A percentile compares a stretch with the other conserved stretches of the same genome.
Conservation (phyloP, 2,113 vertebrate genomes). For the Indri indri region DNA sequence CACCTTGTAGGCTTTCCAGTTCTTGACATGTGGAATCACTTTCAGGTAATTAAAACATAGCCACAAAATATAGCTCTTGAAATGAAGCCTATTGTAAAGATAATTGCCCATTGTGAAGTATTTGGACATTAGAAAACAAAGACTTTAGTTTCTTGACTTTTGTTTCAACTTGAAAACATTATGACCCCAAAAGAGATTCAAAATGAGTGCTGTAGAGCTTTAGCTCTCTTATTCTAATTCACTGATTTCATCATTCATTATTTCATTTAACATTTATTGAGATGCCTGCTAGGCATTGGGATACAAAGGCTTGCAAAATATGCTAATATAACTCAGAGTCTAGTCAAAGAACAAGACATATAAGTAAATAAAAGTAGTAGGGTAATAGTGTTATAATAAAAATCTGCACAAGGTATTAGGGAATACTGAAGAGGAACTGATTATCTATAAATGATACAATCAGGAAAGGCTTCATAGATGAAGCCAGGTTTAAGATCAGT, state of each 20-base stretch:
- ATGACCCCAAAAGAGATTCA: not conserved
- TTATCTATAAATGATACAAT: not conserved
- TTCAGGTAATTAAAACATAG: constrained; percentile 60
- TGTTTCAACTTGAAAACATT: not conserved
- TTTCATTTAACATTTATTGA: constrained; percentile 15
- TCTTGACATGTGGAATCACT: constrained; percentile 8
- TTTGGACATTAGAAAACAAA: not conserved
- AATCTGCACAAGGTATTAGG: not conserved
- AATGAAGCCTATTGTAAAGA: not conserved
- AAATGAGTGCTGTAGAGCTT: not conserved
- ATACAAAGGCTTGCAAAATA: constrained; percentile 12
- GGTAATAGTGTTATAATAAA: not conserved
- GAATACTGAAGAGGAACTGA: not conserved
- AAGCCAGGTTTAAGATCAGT: not conserved
- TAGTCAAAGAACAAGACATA: not conserved
- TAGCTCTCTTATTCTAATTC: not conserved
- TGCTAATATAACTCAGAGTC: not conserved
- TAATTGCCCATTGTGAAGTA: not conserved
- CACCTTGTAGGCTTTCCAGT: constrained; percentile 28
- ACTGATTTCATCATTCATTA: not conserved
- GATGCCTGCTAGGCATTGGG: not conserved
- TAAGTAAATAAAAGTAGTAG: not conserved
- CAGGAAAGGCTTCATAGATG: not conserved
- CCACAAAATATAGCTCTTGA: not conserved
- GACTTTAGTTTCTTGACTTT: not conserved